phyloP scores from a whole-genome alignment of 2,888 invertebrate species.

The Lepidochrysops patricia region DNA sequence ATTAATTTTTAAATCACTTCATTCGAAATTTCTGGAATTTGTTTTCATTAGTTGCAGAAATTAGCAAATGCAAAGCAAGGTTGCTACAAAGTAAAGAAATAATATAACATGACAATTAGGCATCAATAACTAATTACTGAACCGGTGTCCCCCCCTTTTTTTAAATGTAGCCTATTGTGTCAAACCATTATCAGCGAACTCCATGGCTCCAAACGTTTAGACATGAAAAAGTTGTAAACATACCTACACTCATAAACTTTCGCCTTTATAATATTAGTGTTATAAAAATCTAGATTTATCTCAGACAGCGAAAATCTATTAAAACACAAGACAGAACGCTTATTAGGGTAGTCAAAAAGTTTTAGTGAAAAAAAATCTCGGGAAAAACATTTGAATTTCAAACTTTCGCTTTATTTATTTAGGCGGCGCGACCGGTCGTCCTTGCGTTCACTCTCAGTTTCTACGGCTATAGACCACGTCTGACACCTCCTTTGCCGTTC shows the following conservation, averaged over 20 bases:
- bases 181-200: too few relatives aligned
- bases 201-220: too few relatives aligned
- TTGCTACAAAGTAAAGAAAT: too few relatives aligned
- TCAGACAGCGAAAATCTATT: too few relatives aligned
- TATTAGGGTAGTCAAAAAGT: slow-evolving; percentile 2
- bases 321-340: neutral
- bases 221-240: too few relatives aligned
- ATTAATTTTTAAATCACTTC: slow-evolving; percentile 28
- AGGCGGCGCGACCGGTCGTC: slow-evolving; percentile 48
- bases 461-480: slow-evolving; percentile 36
- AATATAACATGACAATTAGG: too few relatives aligned
- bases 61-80: too few relatives aligned
- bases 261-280: too few relatives aligned
- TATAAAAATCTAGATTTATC: too few relatives aligned
- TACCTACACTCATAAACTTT: neutral
- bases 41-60: neutral
- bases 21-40: slow-evolving; percentile 7
- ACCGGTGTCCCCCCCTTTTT: too few relatives aligned
- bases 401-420: slow-evolving; percentile 13
- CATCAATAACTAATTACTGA: too few relatives aligned
- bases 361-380: slow-evolving; percentile 5
- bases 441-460: slow-evolving; percentile 67
- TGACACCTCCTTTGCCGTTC: neutral
- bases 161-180: too few relatives aligned
- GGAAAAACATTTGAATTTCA: slow-evolving; percentile 1